phyloP scores from a whole-genome alignment of 2,113 vertebrate species.

The Corynorhinus townsendii region DNA sequence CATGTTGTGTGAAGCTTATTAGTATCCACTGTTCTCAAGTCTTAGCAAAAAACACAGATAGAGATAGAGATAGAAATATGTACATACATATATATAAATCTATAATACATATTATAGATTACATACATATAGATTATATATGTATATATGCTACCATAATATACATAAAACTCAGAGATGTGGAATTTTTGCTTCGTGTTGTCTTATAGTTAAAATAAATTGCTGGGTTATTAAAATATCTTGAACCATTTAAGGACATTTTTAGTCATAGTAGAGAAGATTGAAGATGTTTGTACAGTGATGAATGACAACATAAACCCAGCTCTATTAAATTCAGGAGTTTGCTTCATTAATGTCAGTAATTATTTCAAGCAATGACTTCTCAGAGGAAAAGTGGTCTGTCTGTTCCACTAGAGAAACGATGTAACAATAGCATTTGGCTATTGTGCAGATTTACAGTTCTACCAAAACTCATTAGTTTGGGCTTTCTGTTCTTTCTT shows the following conservation, averaged over 20 bases:
- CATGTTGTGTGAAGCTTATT: not conserved
- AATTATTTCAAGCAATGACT: conserved; percentile 53
- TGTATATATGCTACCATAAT: not conserved
- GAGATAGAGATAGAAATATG: too few relatives aligned
- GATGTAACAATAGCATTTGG: not conserved
- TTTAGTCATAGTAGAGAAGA: conserved; percentile 20
- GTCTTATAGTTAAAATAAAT: not conserved
- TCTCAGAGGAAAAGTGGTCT: conserved; percentile 42
- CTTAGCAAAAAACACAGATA: not conserved
- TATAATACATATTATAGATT: too few relatives aligned
- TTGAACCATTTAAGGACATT: conserved; percentile 16
- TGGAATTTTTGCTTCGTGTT: not conserved
- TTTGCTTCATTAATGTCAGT: not conserved
- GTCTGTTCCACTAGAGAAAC: not conserved
- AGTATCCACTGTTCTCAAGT: not conserved
- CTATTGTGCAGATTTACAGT: not conserved
- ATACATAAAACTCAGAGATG: not conserved
- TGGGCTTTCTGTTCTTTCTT: not conserved
- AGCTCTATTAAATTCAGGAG: conserved; percentile 35
- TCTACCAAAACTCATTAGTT: conserved; percentile 29
- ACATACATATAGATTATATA: too few relatives aligned
- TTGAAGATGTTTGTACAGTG: conserved; percentile 3
- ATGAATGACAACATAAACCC: conserved; percentile 36
- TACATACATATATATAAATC: too few relatives aligned
- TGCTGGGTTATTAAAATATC: not conserved